These are phyloP conservation scores for Thereva nobilitata DNA, from an alignment of 2,888 invertebrate species.

Conservation along the genomic window DNA sequence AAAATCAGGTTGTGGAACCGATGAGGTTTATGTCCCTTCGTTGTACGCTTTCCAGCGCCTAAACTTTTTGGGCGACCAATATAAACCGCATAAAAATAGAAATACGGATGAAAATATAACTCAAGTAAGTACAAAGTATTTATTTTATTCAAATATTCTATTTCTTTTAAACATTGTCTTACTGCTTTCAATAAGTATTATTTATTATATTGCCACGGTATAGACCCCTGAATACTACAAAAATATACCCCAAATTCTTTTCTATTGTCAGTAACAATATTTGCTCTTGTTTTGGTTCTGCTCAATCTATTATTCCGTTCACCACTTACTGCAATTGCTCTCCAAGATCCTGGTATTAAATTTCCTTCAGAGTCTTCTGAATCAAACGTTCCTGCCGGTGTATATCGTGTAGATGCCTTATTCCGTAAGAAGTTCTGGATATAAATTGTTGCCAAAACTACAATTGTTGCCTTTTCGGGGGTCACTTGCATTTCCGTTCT, in stretches of 20 bases:
- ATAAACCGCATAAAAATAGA: too few species aligned
- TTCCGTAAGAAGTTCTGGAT: background rate
- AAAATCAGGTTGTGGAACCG: too few species aligned
- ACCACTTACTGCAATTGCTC: background rate
- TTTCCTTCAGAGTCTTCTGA: background rate
- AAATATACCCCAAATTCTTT: constrained; percentile 1
- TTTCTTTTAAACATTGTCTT: too few species aligned
- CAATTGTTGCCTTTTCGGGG: background rate
- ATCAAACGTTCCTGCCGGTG: background rate
- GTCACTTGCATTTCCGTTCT: background rate
- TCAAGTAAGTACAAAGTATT: too few species aligned
- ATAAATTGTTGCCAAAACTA: constrained; percentile 3
- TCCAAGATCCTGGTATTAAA: background rate
- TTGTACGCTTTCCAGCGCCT: too few species aligned
- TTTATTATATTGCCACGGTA: too few species aligned
- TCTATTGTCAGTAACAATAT: constrained; percentile 5
- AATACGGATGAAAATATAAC: too few species aligned
- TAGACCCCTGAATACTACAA: too few species aligned
- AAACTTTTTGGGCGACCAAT: too few species aligned
- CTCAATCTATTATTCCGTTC: background rate
- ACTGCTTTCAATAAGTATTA: too few species aligned
- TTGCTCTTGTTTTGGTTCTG: constrained; percentile 2
- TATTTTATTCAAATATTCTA: too few species aligned
- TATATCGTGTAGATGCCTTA: background rate
- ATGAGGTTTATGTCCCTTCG: too few species aligned